Conservation (phyloP, 2,797 vertebrate genomes). For the Phataginus tetradactyla region DNA sequence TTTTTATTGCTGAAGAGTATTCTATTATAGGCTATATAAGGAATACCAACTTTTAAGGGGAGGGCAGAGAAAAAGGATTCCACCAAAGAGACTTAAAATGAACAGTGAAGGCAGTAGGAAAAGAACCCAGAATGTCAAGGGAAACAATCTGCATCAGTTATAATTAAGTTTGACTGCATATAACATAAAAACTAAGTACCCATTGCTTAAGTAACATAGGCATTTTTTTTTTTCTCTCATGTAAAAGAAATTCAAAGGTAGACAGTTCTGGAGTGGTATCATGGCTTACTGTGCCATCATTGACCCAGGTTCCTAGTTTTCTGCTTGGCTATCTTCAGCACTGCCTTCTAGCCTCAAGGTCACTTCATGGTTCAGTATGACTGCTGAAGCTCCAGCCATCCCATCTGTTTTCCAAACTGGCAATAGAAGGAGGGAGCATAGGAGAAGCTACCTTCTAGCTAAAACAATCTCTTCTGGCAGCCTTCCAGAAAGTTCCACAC, state of each 20-base stretch:
- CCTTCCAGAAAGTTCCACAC: not conserved
- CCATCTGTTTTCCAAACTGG: not conserved
- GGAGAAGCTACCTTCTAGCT: not conserved
- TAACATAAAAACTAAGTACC: conserved; percentile 1
- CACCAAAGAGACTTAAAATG: not conserved
- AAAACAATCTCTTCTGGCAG: not conserved
- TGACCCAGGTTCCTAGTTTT: not conserved
- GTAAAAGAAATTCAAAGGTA: not conserved
- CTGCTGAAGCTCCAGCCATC: conserved; percentile 24
- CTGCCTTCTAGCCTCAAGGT: not conserved
- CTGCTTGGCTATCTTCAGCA: not conserved
- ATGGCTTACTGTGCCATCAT: not conserved
- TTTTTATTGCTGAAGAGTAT: not conserved
- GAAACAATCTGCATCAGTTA: not conserved
- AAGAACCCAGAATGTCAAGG: not conserved
- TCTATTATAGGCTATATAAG: not conserved
- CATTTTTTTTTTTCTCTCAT: not conserved
- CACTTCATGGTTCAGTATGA: not conserved
- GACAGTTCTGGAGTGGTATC: not conserved
- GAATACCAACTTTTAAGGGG: not conserved
- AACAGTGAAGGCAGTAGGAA: not conserved
- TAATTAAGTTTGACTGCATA: not conserved
- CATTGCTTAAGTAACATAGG: not conserved
- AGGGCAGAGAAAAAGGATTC: not conserved
- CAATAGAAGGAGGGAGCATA: not conserved